Conservation (phyloP, 2,888 invertebrate genomes). For the Adela reaumurella region DNA sequence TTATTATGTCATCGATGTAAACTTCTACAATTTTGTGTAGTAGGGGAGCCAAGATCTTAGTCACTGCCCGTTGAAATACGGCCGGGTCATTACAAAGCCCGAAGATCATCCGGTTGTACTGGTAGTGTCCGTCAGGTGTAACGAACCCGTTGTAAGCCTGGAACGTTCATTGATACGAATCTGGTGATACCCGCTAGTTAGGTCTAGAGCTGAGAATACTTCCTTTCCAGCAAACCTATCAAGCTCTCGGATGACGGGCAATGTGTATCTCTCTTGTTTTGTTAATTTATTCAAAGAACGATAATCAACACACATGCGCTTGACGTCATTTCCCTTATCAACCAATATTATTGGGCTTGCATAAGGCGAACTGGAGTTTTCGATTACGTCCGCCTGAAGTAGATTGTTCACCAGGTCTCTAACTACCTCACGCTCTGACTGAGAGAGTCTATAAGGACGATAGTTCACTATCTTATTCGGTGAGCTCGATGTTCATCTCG, state of each 20-base stretch:
- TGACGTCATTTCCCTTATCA: constrained; percentile 9
- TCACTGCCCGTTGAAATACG: constrained; percentile 9
- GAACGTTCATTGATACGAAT: constrained; percentile 6
- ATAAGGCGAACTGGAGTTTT: constrained; percentile 7
- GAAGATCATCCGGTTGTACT: constrained; percentile 9
- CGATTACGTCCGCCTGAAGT: constrained; percentile 5
- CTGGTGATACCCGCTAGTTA: constrained; percentile 10
- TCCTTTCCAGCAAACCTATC: constrained; percentile 5
- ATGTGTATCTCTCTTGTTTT: constrained; percentile 8
- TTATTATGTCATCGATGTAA: constrained; percentile 10
- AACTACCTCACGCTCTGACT: constrained; percentile 6
- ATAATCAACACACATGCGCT: constrained; percentile 10
- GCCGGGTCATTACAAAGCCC: constrained; percentile 7
- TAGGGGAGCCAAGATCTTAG: constrained; percentile 6
- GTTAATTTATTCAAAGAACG: constrained; percentile 10
- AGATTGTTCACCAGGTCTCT: constrained; percentile 3
- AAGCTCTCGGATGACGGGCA: constrained; percentile 9
- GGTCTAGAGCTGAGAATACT: constrained; percentile 8
- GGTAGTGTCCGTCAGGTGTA: constrained; percentile 10
- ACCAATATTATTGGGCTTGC: constrained; percentile 5
- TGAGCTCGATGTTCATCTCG: constrained; percentile 9
- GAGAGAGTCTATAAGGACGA: constrained; percentile 9
- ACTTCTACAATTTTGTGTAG: constrained; percentile 7
- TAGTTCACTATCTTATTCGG: too few species aligned
- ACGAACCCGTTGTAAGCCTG: constrained; percentile 6